Evolutionary conservation across 2,888 invertebrate genomes (phyloP).

Genomic region (Ectobius pallidus): DNA sequence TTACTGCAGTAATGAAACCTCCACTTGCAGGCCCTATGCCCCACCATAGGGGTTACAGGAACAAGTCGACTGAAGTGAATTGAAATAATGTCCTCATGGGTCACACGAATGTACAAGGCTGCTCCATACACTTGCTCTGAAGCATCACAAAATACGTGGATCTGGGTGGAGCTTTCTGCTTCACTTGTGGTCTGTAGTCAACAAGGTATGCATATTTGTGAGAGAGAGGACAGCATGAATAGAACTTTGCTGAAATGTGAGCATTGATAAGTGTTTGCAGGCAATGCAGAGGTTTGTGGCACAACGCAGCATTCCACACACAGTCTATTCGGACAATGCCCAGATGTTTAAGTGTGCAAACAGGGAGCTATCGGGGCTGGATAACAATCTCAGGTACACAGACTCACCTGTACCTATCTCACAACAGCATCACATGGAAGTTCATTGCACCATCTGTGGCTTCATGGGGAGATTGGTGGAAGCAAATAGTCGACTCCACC

Average conservation of each 20-base stretch:
- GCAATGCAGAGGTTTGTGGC: no score
- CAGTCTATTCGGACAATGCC: not conserved
- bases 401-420: not conserved
- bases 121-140: constrained; percentile 13
- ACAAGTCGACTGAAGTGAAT: not conserved
- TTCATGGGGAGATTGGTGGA: constrained; percentile 10
- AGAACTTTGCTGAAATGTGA: no score
- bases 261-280: no score
- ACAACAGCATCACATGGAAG: not conserved
- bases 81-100: not conserved
- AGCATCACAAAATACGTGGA: constrained; percentile 11
- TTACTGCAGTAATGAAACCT: no score
- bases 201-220: no score
- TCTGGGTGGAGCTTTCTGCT: no score
- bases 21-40: no score
- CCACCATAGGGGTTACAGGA: not conserved
- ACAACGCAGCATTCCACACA: no score
- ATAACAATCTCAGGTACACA: not conserved
- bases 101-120: not conserved
- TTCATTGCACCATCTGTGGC: constrained; percentile 7
- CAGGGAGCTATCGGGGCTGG: not conserved
- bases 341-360: not conserved
- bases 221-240: no score
- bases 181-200: no score
- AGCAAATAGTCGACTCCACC: not conserved